These are phyloP conservation scores for Phengaris alcon DNA, from an alignment of 2,888 invertebrate genomes.

Conservation along the genomic window DNA sequence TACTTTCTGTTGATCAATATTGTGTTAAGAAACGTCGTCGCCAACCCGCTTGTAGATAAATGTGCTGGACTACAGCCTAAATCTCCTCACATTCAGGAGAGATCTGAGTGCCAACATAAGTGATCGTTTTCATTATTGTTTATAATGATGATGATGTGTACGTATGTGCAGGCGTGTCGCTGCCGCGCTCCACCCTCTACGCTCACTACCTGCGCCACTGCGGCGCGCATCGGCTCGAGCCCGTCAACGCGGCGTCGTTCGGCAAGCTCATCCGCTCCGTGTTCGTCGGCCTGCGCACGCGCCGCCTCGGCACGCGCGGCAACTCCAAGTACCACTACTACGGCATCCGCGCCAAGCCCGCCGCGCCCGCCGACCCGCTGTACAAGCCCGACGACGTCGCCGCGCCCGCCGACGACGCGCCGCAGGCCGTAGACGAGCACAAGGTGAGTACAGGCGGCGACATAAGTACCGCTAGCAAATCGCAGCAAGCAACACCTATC, in stretches of 20 bases:
- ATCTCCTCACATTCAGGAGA: no score
- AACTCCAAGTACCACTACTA: conserved; percentile 99
- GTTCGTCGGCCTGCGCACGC: conserved; percentile 96
- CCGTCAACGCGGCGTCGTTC: conserved; percentile 99
- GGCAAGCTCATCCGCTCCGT: conserved; percentile 99
- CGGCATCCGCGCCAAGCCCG: conserved; percentile 95
- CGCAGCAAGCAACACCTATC: no score
- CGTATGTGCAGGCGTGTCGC: conserved; percentile 81
- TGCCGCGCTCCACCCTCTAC: conserved; percentile 97
- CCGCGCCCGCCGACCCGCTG: conserved; percentile 40
- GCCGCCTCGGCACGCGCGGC: conserved; percentile 96
- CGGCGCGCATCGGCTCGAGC: conserved; percentile 94
- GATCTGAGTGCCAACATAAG: no score
- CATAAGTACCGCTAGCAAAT: no score
- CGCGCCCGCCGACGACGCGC: background rate
- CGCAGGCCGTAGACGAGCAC: background rate
- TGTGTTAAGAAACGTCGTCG: no score
- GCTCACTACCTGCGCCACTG: conserved; percentile 98
- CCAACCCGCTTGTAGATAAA: no score
- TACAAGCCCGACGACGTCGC: conserved; percentile 35
- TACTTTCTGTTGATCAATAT: no score
- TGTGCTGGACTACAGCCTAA: no score
- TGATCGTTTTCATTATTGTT: no score
- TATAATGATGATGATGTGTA: background rate
- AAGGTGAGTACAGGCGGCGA: background rate